phyloP scores from a whole-genome alignment of 2,888 invertebrate species.

The Temnothorax unifasciatus region DNA sequence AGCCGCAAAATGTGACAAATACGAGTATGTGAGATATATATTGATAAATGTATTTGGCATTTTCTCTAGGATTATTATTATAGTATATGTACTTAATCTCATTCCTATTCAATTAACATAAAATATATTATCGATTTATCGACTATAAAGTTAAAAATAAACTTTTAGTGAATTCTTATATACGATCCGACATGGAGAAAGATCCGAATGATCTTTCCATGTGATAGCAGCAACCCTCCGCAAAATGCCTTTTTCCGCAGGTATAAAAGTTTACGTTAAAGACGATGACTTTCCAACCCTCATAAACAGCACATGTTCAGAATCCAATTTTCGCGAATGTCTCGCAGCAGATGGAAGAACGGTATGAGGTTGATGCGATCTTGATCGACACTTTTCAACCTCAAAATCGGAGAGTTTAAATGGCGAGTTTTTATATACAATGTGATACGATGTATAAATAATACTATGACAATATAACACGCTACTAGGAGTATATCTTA shows the following conservation, averaged over 20 bases:
- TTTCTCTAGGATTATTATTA: not conserved
- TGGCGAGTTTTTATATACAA: not conserved
- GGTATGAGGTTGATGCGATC: slow-evolving; percentile 2
- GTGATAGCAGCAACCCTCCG: not conserved
- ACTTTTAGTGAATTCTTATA: not conserved
- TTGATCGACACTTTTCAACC: slow-evolving; percentile 25
- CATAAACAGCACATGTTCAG: slow-evolving; percentile 36
- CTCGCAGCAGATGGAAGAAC: slow-evolving; percentile 10
- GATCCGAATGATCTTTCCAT: not conserved
- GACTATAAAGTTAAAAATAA: not conserved
- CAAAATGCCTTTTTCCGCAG: slow-evolving; percentile 2
- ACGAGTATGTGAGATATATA: not conserved
- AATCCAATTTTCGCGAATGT: slow-evolving; percentile 41
- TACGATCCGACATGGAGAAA: not conserved
- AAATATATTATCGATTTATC: not conserved
- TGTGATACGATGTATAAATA: not conserved
- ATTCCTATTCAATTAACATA: not conserved
- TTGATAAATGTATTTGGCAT: not conserved
- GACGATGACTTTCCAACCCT: slow-evolving; percentile 31
- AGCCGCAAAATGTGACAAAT: not conserved
- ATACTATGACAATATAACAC: not conserved
- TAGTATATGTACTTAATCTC: not conserved
- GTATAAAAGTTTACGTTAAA: slow-evolving; percentile 38
- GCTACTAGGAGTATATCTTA: not conserved
- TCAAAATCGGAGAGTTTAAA: slow-evolving; percentile 9